phyloP scores from a whole-genome alignment of 2,797 vertebrate species.

The Setipinna tenuifilis region DNA sequence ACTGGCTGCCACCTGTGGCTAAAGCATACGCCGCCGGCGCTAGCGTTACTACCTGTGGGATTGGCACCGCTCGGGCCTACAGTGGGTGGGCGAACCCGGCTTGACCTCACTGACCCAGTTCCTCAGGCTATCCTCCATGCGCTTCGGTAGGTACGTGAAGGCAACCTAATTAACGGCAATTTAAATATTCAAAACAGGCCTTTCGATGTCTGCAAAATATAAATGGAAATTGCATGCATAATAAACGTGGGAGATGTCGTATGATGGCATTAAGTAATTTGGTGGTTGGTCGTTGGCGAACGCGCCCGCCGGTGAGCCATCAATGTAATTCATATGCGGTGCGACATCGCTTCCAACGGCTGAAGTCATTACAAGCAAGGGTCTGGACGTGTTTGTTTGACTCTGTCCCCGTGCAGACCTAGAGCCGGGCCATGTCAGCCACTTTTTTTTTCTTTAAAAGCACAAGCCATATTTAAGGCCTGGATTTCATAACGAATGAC shows the following conservation, averaged over 20 bases:
- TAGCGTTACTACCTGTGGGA: not conserved
- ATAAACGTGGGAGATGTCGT: not conserved
- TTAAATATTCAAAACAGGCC: not conserved
- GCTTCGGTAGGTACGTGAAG: not conserved
- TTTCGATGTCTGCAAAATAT: not conserved
- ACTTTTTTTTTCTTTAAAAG: constrained; percentile 40
- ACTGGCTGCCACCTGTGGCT: not conserved
- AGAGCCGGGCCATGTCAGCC: constrained; percentile 32
- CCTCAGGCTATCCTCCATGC: not conserved
- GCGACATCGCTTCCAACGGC: not conserved
- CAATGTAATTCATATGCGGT: not conserved
- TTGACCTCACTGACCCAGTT: not conserved
- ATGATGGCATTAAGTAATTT: not conserved
- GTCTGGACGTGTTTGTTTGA: constrained; percentile 6
- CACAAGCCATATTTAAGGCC: constrained; percentile 40
- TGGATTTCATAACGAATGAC: constrained; percentile 46
- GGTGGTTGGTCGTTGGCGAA: not conserved
- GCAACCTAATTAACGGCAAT: not conserved
- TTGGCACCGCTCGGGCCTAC: not conserved
- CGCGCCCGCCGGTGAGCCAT: not conserved
- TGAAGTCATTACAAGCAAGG: constrained; percentile 8
- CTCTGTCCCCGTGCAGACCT: not conserved
- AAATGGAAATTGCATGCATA: not conserved
- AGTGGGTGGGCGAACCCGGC: not conserved
- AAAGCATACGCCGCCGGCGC: not conserved